Evolutionary conservation across 2,888 invertebrate species (phyloP), one percentile per base, ranked within the genome.

Genomic region (Volucella bombylans): DNA sequence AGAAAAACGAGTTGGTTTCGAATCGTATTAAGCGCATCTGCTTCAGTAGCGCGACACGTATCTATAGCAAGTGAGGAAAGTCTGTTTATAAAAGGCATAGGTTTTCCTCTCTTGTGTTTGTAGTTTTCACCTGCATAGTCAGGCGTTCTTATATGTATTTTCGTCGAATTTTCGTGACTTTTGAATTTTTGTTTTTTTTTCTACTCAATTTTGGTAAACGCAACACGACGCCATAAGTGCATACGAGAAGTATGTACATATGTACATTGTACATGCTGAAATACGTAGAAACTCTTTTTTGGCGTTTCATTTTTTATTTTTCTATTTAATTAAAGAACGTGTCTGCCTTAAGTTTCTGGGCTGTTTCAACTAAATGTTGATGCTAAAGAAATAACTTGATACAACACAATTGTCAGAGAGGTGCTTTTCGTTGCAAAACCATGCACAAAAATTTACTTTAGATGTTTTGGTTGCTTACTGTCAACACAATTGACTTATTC

Each of bases 1-100:
- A 74, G 74, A 65, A 74, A 74, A 74, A 65, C 65, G 50, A 59
- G 74, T 74, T 74, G 41, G 65, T 49, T 57, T 39, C 65, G 41
- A 52, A 57, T 74, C 50, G 23, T 39, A 64, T 18, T 57, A 65
- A 74, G 57, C 65, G 57, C 39, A 49, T 57, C 69, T 55, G 57
- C 62, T 52, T 23, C 45, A 9, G 31, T 9, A 47, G 39, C 57
- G 49, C 18, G 65, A 52, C 47, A 55, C 14, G 65, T 31, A 31
- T 31, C 55, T 31, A 31, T 57, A 31, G 57, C 39, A 65, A 23
- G 49, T 14, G 41, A 65, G 65, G 49, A 73, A 71, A 71, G 49
- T 71, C 11, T 50, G 23, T 31, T 15, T 49, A 31, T 43, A 61
- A 43, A 61, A 43, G 52, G 61, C 50, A 43, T 23, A 61, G 72